Conservation (phyloP, 92 coral and sea anemone species). For the Metridium senile region DNA sequence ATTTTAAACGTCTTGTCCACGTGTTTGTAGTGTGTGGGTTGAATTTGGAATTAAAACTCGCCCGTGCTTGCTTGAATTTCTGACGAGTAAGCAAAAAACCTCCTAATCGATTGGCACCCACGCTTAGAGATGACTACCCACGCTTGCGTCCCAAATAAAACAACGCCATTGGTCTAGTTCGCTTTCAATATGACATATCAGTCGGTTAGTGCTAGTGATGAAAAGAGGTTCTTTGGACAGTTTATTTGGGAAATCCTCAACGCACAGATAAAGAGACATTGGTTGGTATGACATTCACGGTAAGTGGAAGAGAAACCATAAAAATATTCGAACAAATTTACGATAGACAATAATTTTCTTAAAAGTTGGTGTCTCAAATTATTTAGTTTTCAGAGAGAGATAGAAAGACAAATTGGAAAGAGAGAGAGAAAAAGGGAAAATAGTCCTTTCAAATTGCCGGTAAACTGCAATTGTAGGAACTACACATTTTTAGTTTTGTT, state of each 20-base stretch:
- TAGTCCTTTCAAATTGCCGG: no score
- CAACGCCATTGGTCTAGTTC: slow-evolving; percentile 19
- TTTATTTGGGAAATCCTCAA: slow-evolving; percentile 19
- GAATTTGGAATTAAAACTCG: slow-evolving; percentile 13
- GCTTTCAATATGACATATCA: slow-evolving; percentile 10
- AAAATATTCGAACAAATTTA: no score
- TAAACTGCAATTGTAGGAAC: no score
- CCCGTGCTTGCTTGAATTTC: slow-evolving; percentile 12
- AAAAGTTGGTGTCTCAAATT: no score
- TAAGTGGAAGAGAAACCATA: no score
- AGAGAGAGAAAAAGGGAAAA: no score
- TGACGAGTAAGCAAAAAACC: slow-evolving; percentile 34
- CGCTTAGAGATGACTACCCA: slow-evolving; percentile 13
- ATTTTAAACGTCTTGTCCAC: slow-evolving; percentile 7
- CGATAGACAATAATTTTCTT: no score
- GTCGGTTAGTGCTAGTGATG: slow-evolving; percentile 10
- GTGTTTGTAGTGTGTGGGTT: slow-evolving; percentile 18
- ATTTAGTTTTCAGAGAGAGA: no score
- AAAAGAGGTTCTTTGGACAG: not conserved
- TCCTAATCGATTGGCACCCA: slow-evolving; percentile 26
- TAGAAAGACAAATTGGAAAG: no score
- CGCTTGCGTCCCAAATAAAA: slow-evolving; percentile 20
- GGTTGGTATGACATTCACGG: not conserved
- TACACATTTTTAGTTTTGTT: no score
- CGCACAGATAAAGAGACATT: not conserved